These are phyloP conservation scores for Drosophila nigrodunni DNA, from an alignment of 1,140 invertebrate genomes.

Conservation along the genomic window DNA sequence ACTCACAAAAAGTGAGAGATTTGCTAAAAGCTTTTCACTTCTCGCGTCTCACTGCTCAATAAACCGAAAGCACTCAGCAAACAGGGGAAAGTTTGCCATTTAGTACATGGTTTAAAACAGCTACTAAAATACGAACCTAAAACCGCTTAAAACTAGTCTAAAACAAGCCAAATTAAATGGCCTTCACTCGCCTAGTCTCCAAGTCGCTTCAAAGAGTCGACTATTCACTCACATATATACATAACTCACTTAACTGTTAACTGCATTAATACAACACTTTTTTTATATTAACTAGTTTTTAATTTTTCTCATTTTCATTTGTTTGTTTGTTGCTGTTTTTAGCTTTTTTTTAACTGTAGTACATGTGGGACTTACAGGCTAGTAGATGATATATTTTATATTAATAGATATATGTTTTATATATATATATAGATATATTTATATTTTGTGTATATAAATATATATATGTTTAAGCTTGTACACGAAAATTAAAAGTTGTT, in stretches of 20 bases:
- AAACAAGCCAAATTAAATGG: too few species aligned
- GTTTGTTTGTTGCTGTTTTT: constrained; percentile 64
- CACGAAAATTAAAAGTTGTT: constrained; percentile 73
- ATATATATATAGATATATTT: constrained; percentile 35
- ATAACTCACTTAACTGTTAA: too few species aligned
- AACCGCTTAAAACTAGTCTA: too few species aligned
- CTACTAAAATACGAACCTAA: too few species aligned
- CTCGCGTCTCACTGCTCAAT: constrained; percentile 53
- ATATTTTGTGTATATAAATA: constrained; percentile 39
- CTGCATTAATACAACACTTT: neutral
- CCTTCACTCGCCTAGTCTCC: too few species aligned
- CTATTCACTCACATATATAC: neutral
- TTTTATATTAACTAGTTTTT: constrained; percentile 78
- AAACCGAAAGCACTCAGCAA: too few species aligned
- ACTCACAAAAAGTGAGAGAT: neutral
- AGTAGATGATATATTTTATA: constrained; percentile 76
- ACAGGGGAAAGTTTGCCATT: too few species aligned
- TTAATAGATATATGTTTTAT: constrained; percentile 60
- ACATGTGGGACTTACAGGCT: constrained; percentile 66
- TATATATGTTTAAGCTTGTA: constrained; percentile 79
- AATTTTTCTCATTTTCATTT: constrained; percentile 78
- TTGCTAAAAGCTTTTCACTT: constrained; percentile 69
- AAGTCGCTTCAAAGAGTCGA: neutral
- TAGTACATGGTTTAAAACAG: too few species aligned
- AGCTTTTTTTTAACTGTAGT: constrained; percentile 75